Evolutionary conservation across 1,140 invertebrate genomes (phyloP), one percentile per base, ranked within the genome.

Genomic region (Battus philenor): DNA sequence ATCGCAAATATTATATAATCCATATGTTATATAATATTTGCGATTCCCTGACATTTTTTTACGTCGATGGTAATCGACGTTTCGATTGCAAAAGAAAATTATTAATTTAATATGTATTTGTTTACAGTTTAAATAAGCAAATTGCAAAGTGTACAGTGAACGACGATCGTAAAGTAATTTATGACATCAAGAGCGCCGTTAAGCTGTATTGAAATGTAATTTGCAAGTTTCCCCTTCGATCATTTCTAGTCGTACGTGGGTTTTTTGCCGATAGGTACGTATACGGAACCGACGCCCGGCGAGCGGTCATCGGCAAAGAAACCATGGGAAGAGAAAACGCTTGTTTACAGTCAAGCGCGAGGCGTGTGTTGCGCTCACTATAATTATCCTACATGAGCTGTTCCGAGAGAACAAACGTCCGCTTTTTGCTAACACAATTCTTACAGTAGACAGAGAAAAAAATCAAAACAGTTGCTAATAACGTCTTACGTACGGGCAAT

Each of bases 321-420:
- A 62, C 59, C 54, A 69, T 75, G 71, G 68, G 68, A 73, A 78
- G 53, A 72, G 71, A 78, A 73, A 78, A 64, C 62, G 38, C 27
- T 17, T 16, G 26, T 29, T 41, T 17, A 17, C 29, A 29, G n/a
- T 41, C 18, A n/a, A 41, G n/a, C 5, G 11, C 32, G n/a, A 11
- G 2, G 32, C 32, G 32, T 9, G 32, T 34, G 17, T 34, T 34
- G n/a, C 32, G 6, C 32, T 18, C 32, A 9, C 20, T 34, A 34
- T 34, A 34, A 34, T 34, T 34, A 34, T 18, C 2, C 15, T 20
- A 9, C 32, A 11, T 34, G 17, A 9, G 11, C 17, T 9, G 32
- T 34, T 27, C 36, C 13, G 12, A 41, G 24, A 29, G 13, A 16
- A 27, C 24, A 17, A 29, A 10, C 17, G 24, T 12, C 11, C 20